Percentiles rank a stretch among this genome's conserved stretches.
phyloP scores from a whole-genome alignment of 2,113 vertebrate species.

The Stigmatopora argus region DNA sequence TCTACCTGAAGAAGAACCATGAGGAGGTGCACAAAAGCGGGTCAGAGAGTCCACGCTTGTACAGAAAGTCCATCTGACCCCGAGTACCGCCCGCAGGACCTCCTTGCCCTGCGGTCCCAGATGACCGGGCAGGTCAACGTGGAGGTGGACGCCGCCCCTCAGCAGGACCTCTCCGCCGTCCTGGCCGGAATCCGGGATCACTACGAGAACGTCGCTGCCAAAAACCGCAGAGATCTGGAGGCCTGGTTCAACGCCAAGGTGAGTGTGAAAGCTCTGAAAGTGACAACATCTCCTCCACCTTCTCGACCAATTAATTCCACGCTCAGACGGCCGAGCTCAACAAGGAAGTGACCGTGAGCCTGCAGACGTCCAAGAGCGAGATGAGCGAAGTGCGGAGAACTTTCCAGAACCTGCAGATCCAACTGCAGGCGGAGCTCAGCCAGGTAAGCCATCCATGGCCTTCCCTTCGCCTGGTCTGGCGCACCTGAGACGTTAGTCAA shows the following conservation, averaged over 20 bases:
- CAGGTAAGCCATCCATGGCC: slow-evolving; percentile 44
- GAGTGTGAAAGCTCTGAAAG: not conserved
- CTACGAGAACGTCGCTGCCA: slow-evolving; percentile 73
- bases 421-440: slow-evolving; percentile 77
- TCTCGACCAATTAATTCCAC: not conserved
- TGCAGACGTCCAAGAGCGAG: slow-evolving; percentile 69
- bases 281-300: not conserved
- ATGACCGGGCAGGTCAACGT: slow-evolving; percentile 61
- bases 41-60: not conserved
- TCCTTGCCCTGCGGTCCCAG: slow-evolving; percentile 26
- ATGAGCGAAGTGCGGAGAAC: slow-evolving; percentile 69
- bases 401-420: slow-evolving; percentile 75
- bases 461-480: not conserved
- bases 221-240: slow-evolving; percentile 73
- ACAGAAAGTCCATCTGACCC: not conserved
- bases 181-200: slow-evolving; percentile 66
- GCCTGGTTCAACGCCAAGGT: slow-evolving; percentile 62
- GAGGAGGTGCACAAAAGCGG: slow-evolving; percentile 58
- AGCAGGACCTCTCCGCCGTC: slow-evolving; percentile 46
- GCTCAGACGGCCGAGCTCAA: slow-evolving; percentile 70
- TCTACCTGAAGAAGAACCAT: slow-evolving; percentile 74
- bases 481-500: not conserved
- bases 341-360: slow-evolving; percentile 71
- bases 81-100: slow-evolving; percentile 25
- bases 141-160: slow-evolving; percentile 62